Base-by-base conservation (phyloP, 2,888 invertebrate genomes). In the Orchesella flavescens region DNA sequence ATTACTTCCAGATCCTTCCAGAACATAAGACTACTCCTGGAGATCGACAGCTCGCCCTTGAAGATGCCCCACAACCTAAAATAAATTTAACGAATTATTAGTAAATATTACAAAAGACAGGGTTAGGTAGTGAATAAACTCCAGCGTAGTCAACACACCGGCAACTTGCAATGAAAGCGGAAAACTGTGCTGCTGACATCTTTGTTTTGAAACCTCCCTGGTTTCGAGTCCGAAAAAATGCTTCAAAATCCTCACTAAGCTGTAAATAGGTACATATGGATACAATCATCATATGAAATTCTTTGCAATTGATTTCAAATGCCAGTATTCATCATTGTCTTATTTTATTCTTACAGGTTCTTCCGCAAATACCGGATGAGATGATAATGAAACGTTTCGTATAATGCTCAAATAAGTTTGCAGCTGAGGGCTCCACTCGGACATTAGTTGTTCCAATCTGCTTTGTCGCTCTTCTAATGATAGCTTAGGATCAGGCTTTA, bases 1-100 rank as follows among this genome's bases (percentile, higher is more conserved):
- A 83, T 83, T 17, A 23, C 59, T 19, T 83, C 83, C n/a, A 83
- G 10, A 24, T 83, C 78, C 17, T 68, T 73, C 66, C 53, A 66
- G 24, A 68, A 73, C 17, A 23, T 73, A 5, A 83, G 65, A 66
- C 46, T 61, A 12, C 63, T 49, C 9, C 72, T 46, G 12, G 66
- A 49, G 13, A 78, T 59, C 0, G 73, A 46, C 15, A 17, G 2
- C 0, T 46, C n/a, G 23, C 83, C 83, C 9, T 63, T 61, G 1
- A 71, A 55, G 5, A 78, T 1, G 2, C 59, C 46, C 71, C 71
- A 71, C 13, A 71, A 24, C 15, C 78, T 78, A 59, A 49, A n/a
- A 19, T 63, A 53, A 21, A 13, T 10, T n/a, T 34, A 2, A 13
- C 19, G 23, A 65, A 34, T 17, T 5, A 9, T 61, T 23, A 61